A percentile compares a stretch with the other conserved stretches of the same genome.
Conservation (phyloP, 1,140 invertebrate genomes). For the Neocloeon triangulifer region DNA sequence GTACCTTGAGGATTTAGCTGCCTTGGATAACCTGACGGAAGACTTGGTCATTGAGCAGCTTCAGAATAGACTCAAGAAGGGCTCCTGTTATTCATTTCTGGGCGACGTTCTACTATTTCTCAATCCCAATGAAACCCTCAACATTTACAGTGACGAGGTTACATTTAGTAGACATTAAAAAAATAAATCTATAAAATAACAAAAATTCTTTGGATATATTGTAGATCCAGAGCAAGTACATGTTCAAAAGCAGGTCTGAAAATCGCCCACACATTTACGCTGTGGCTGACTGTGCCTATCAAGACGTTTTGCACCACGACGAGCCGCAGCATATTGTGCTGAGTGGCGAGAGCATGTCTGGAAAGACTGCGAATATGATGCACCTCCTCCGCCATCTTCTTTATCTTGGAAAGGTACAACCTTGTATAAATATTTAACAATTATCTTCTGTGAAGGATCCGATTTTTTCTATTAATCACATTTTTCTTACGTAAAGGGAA, state of each 20-base stretch:
- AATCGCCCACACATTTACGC: slow-evolving; percentile 78
- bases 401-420: slow-evolving; percentile 29
- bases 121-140: slow-evolving; percentile 53
- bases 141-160: slow-evolving; percentile 44
- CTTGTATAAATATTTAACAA: not conserved
- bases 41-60: slow-evolving; percentile 53
- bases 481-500: slow-evolving; percentile 7
- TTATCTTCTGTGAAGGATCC: not conserved
- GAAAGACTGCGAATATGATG: slow-evolving; percentile 55
- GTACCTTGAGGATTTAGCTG: slow-evolving; percentile 66
- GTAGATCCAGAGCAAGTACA: slow-evolving; percentile 59
- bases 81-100: slow-evolving; percentile 63
- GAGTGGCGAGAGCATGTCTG: slow-evolving; percentile 62
- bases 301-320: slow-evolving; percentile 61
- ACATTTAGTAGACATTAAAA: too few species aligned
- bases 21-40: slow-evolving; percentile 53
- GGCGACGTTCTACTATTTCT: slow-evolving; percentile 72
- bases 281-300: slow-evolving; percentile 66
- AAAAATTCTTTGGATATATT: too few species aligned
- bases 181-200: too few species aligned
- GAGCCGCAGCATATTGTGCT: slow-evolving; percentile 60
- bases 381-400: slow-evolving; percentile 52
- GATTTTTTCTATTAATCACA: not conserved
- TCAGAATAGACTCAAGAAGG: slow-evolving; percentile 39
- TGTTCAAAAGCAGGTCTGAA: slow-evolving; percentile 64